Evolutionary conservation across 2,888 invertebrate genomes (phyloP).

Genomic region (Dynastes grantii): DNA sequence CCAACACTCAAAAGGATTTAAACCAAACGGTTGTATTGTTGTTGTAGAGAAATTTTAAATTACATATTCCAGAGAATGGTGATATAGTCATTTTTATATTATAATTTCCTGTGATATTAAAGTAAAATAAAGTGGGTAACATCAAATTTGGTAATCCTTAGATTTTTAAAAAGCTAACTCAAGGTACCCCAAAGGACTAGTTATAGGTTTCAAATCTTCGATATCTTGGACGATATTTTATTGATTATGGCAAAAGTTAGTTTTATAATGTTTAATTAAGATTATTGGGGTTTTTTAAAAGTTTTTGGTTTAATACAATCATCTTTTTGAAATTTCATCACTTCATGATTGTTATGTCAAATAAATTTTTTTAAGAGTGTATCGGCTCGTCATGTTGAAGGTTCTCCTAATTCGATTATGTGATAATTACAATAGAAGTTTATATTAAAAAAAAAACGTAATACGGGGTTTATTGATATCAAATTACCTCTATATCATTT

Average conservation of each 20-base stretch:
- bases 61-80: constrained; percentile 52
- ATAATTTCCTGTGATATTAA: constrained; percentile 55
- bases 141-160: constrained; percentile 63
- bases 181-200: constrained; percentile 61
- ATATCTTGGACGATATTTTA: constrained; percentile 63
- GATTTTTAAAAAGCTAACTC: constrained; percentile 62
- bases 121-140: constrained; percentile 49
- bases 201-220: constrained; percentile 61
- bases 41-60: constrained; percentile 46
- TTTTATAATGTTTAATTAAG: constrained; percentile 62
- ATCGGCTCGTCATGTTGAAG: constrained; percentile 59
- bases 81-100: constrained; percentile 34
- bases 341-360: too few species aligned
- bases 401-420: constrained; percentile 63
- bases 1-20: constrained; percentile 51
- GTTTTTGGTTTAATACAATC: too few species aligned
- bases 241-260: constrained; percentile 63
- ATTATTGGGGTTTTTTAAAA: too few species aligned
- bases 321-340: too few species aligned
- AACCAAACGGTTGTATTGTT: constrained; percentile 46
- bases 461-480: neutral
- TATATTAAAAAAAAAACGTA: neutral
- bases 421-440: constrained; percentile 61
- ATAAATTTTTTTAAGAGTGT: constrained; percentile 60
- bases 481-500: constrained; percentile 62